Evolutionary conservation across 1,140 invertebrate species (phyloP).

Genomic region (Magallana ariakensis): DNA sequence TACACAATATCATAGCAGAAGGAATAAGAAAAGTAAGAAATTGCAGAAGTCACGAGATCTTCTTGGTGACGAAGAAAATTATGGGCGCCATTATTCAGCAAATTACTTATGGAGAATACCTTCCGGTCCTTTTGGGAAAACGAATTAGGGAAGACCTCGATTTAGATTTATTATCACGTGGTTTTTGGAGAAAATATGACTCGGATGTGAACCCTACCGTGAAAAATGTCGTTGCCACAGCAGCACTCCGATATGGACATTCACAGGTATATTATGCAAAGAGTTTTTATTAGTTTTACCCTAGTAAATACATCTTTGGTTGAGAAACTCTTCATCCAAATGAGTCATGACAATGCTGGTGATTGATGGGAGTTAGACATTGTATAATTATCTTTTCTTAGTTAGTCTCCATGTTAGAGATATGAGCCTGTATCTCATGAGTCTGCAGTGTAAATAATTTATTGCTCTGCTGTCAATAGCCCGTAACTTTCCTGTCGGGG

Average conservation of each 20-base stretch:
- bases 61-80: neutral
- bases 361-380: neutral
- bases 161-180: neutral
- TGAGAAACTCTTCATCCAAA: neutral
- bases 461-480: neutral
- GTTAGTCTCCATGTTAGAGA: too few species aligned
- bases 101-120: neutral
- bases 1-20: neutral
- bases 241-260: slow-evolving; percentile 96
- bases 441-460: neutral
- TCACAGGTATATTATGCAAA: slow-evolving; percentile 78
- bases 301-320: neutral
- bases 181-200: slow-evolving; percentile 84
- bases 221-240: slow-evolving; percentile 96
- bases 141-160: neutral
- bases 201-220: slow-evolving; percentile 89
- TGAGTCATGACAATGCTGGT: neutral
- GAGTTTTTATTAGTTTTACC: neutral
- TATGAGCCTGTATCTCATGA: too few species aligned
- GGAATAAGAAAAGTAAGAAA: neutral
- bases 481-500: neutral
- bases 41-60: neutral
- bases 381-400: neutral
- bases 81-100: neutral
- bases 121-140: neutral